Percentiles rank a stretch among this genome's conserved stretches.
Conservation (phyloP, 2,113 vertebrate genomes). For the Apaloderma vittatum region DNA sequence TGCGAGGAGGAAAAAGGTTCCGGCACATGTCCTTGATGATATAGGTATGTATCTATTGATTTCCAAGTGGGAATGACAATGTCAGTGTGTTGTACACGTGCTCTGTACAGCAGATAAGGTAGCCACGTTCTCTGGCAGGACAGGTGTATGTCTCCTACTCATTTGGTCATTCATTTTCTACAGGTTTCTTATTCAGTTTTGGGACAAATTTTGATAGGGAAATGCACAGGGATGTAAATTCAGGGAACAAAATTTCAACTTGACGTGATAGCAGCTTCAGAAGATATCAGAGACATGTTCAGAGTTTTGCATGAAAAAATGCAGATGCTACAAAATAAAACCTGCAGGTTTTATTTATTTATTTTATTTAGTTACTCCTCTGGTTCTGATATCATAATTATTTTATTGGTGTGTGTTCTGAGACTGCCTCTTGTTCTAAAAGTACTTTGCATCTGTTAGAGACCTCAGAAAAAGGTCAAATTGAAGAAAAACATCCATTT, state of each 20-base stretch:
- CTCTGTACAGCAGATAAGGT: background rate
- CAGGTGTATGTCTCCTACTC: background rate
- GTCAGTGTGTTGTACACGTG: background rate
- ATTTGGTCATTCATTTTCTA: background rate
- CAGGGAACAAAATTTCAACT: background rate
- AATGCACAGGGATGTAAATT: background rate
- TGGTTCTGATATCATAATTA: background rate
- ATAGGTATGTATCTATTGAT: constrained; percentile 42
- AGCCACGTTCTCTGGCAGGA: background rate
- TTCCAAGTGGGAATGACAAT: background rate
- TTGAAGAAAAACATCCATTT: background rate
- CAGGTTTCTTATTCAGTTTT: background rate
- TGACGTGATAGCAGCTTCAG: background rate
- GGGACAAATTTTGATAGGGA: background rate
- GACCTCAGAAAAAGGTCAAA: background rate
- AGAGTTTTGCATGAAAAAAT: background rate
- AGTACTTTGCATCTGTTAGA: background rate
- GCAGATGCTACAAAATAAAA: background rate
- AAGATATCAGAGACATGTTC: background rate
- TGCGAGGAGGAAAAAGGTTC: constrained; percentile 46
- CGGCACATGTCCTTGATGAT: constrained; percentile 42
- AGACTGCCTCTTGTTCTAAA: background rate
- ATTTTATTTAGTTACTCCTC: background rate
- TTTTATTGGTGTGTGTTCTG: background rate
- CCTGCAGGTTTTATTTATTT: background rate